Evolutionary conservation across 2,888 invertebrate genomes (phyloP).

Genomic region (Mantis religiosa): DNA sequence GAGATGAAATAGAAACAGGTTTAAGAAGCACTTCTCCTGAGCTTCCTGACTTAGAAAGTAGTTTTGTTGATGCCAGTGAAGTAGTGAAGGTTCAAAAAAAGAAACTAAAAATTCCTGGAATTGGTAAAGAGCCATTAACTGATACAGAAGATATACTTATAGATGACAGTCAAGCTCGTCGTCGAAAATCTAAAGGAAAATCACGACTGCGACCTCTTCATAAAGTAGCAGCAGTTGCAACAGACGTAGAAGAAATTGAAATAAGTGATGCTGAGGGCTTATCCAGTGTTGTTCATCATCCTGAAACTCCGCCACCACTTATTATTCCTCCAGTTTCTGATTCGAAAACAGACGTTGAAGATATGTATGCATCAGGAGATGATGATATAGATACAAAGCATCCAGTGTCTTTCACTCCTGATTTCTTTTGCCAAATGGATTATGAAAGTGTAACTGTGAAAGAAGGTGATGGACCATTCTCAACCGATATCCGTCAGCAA

Average conservation of each 20-base stretch:
- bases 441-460: slow-evolving; percentile 35
- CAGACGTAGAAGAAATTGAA: slow-evolving; percentile 47
- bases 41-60: slow-evolving; percentile 36
- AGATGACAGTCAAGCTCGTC: slow-evolving; percentile 19
- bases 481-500: slow-evolving; percentile 28
- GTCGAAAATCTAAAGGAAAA: slow-evolving; percentile 15
- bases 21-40: not conserved
- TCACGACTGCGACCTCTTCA: not conserved
- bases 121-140: slow-evolving; percentile 42
- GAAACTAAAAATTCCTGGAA: slow-evolving; percentile 33
- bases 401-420: slow-evolving; percentile 25
- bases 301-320: not conserved
- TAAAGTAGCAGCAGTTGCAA: slow-evolving; percentile 26
- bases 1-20: slow-evolving; percentile 7
- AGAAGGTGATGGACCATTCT: slow-evolving; percentile 40
- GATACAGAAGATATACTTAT: slow-evolving; percentile 48
- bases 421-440: slow-evolving; percentile 24
- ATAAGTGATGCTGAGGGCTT: slow-evolving; percentile 40
- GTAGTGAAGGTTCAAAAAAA: slow-evolving; percentile 32
- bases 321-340: not conserved
- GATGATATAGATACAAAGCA: not conserved
- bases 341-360: slow-evolving; percentile 46
- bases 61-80: slow-evolving; percentile 36
- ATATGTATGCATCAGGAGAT: slow-evolving; percentile 33
- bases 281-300: not conserved